Evolutionary conservation across 2,888 invertebrate genomes (phyloP).

Genomic region (Mesopsocus fuscifrons): DNA sequence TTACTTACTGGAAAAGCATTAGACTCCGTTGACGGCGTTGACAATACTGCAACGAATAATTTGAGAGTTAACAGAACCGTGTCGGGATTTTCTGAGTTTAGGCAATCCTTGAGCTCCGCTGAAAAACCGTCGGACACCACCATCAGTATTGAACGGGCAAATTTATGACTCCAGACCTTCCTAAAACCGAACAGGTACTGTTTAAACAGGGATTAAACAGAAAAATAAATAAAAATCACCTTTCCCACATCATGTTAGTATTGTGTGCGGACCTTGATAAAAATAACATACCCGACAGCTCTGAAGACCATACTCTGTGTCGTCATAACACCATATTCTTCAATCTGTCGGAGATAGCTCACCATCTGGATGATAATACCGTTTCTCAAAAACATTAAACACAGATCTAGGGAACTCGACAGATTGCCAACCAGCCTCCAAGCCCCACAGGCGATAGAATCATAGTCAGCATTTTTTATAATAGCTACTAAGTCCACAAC

Average conservation of each 20-base stretch:
- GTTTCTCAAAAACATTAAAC: neutral
- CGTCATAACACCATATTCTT: neutral
- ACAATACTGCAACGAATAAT: neutral
- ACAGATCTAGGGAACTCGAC: neutral
- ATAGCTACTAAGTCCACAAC: neutral
- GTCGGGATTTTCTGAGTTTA: neutral
- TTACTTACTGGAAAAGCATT: neutral
- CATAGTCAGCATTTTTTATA: constrained; percentile 1
- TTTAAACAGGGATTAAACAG: no score
- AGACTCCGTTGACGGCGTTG: neutral
- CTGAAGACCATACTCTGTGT: neutral
- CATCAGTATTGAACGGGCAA: neutral
- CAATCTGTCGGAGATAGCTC: no score
- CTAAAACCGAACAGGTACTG: no score
- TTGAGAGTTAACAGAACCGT: neutral
- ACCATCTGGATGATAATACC: neutral
- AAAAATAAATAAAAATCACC: no score
- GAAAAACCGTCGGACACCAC: neutral
- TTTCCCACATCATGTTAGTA: no score
- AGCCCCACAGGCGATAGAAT: constrained; percentile 1
- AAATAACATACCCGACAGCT: neutral
- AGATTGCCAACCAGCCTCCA: neutral
- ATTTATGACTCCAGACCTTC: neutral
- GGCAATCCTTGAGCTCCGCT: neutral
- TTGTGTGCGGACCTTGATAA: no score